A percentile compares a stretch with the other conserved stretches of the same genome.
Evolutionary conservation across 2,888 invertebrate species (phyloP).

Genomic region (Diaperis boleti): DNA sequence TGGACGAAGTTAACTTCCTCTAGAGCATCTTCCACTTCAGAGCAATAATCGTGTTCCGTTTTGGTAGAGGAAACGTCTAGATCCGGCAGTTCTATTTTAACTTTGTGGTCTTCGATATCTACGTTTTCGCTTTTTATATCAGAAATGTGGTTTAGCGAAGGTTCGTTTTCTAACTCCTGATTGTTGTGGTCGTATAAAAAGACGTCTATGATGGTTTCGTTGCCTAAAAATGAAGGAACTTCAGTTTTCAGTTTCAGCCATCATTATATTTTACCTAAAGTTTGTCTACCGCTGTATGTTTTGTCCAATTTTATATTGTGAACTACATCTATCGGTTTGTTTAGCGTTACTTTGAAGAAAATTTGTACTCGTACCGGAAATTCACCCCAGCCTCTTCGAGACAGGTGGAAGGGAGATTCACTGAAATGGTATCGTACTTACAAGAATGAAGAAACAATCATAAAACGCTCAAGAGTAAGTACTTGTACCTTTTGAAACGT

Average conservation of each 20-base stretch:
- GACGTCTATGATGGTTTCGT: conserved; percentile 83
- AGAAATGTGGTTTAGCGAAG: background rate
- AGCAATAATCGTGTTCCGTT: conserved; percentile 58
- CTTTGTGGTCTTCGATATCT: background rate
- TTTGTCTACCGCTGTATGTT: conserved; percentile 86
- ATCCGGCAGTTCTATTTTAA: conserved; percentile 25
- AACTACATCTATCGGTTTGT: conserved; percentile 83
- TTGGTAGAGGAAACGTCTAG: conserved; percentile 40
- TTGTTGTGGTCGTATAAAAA: conserved; percentile 69
- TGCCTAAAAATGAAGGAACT: conserved; percentile 69
- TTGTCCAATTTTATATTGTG: conserved; percentile 86
- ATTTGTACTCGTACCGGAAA: conserved; percentile 87
- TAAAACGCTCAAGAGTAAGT: too few relatives aligned
- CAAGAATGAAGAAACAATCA: too few relatives aligned
- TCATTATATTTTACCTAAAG: conserved; percentile 71
- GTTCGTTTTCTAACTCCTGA: conserved; percentile 15
- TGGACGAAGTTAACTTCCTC: conserved; percentile 25
- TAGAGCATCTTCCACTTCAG: conserved; percentile 35
- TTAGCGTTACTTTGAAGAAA: conserved; percentile 79
- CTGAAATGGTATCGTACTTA: too few relatives aligned
- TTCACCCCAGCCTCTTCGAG: conserved; percentile 92
- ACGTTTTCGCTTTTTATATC: background rate
- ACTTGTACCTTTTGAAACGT: too few relatives aligned
- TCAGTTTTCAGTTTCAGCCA: too few relatives aligned
- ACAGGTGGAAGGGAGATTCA: conserved; percentile 75